Percentiles rank a stretch among this genome's conserved stretches.
Conservation (phyloP, 2,797 vertebrate genomes). For the Mallotus villosus region DNA sequence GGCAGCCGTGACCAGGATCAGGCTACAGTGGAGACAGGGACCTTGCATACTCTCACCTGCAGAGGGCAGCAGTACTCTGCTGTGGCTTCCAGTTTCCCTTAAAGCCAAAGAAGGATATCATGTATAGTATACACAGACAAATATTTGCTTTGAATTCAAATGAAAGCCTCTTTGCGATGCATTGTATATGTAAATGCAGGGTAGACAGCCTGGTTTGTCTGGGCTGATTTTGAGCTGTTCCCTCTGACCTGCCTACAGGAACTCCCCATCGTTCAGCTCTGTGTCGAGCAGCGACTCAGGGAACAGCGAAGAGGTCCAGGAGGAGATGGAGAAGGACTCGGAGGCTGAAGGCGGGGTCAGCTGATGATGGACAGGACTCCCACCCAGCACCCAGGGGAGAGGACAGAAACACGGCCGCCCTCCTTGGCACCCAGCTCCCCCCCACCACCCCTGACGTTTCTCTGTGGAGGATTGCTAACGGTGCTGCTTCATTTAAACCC, state of each 20-base stretch:
- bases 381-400: conserved; percentile 25
- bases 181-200: no score
- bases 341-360: conserved; percentile 88
- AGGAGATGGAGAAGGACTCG: conserved; percentile 89
- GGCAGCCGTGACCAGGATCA: not conserved
- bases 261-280: conserved; percentile 91
- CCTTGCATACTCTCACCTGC: not conserved
- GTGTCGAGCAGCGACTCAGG: conserved; percentile 98
- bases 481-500: conserved; percentile 4
- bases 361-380: conserved; percentile 77
- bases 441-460: not conserved
- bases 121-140: no score
- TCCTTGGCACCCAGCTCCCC: conserved; percentile 2
- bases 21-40: no score
- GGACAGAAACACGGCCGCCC: not conserved
- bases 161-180: no score
- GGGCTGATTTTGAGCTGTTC: not conserved
- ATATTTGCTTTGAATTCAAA: no score
- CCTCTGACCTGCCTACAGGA: conserved; percentile 72
- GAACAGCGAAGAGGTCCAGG: conserved; percentile 96
- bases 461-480: not conserved
- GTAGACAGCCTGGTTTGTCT: no score
- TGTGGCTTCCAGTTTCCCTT: not conserved
- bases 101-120: not conserved
- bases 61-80: not conserved